Base-by-base conservation (phyloP, 2,797 vertebrate genomes). In the Takifugu rubripes region DNA sequence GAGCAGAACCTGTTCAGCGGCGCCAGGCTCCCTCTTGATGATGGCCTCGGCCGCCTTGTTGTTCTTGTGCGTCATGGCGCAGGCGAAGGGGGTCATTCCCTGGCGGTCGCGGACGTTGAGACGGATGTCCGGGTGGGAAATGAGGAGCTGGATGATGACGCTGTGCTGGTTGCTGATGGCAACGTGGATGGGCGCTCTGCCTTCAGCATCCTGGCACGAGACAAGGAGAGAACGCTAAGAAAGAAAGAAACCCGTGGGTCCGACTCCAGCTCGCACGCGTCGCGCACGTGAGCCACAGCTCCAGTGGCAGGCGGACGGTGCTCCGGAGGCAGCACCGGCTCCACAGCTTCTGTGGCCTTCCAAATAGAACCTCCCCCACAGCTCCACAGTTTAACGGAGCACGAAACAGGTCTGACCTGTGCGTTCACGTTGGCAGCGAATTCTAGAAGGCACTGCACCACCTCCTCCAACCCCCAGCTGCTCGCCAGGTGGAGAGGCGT, bases 31-130 rank as follows among this genome's bases (percentile, higher is more conserved):
- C 71, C 97, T 92, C 74, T 98, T 98, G 10, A 99, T 82, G 75
- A 99, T 97, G 7, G 96, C 93, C 76, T 99, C 97, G 0, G 97
- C 97, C 0, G 97, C 97, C 77, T 96, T 98, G 60, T 99, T 99
- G 78, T 98, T 99, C 88, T 98, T 99, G 54, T 94, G 93, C 0
- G 95, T 98, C 97, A 99, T 99, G 54, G 97, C 97, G 16, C 97
- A 99, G 47, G 97, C 96, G 11, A 99, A 98, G 0, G 97, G 97
- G 1, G 96, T 99, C 91, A 96, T 93, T 67, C 96, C 95, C 81
- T 97, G 97, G 29, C 97, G 91, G 83, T 99, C 97, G 4, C 97
- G 93, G 17, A 95, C 82, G 27, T 90, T 95, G 17, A 99, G 84
- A 54, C 94, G 94, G 74, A 99, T 97, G 52, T 95, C 93, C 0